Evolutionary conservation across 2,888 invertebrate species (phyloP), one percentile per base, ranked within the genome.

Genomic region (Netelia inedita): DNA sequence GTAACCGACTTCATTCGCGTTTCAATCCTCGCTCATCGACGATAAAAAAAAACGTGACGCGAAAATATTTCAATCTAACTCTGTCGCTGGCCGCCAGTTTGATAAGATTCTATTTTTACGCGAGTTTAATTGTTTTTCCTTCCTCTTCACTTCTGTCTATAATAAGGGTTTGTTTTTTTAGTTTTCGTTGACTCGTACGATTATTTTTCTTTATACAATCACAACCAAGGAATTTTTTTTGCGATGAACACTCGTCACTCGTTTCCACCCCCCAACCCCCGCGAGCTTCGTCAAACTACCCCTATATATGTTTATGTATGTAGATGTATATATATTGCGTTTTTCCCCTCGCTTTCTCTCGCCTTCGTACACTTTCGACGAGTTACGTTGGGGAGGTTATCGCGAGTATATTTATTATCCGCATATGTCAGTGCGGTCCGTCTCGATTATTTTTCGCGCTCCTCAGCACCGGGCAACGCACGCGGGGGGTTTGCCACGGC

Each of bases 401-500:
- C 66, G 21, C 23, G 21, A n/a, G 57, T 46, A 46, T 76, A 43
- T 53, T 53, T 61, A 69, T 69, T 69, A 59, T 35, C 69, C 61
- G 61, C 23, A 53, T 50, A 16, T 2, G 21, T 10, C 46, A 1
- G 10, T 57, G 69, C 53, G 66, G n/a, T 50, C 46, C 57, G 74
- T 55, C 23, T 43, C 55, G 71, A 35, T 43, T 28, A 41, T 69
- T 86, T 86, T 86, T 59, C 81, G 78, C 65, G 74, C 74, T 75
- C 75, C 68, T 50, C 72, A 74, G 71, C 71, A 71, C 79, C 74
- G 82, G 81, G 74, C 72, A 81, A 81, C 76, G 85, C 83, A 83
- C 84, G 79, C 79, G 81, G 82, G 81, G 81, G 81, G 85, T 85
- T 87, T 81, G 89, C 89, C 87, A 90, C 88, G 88, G 89, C 89